Conservation (phyloP, 2,113 vertebrate genomes). For the Trogon surrucura region DNA sequence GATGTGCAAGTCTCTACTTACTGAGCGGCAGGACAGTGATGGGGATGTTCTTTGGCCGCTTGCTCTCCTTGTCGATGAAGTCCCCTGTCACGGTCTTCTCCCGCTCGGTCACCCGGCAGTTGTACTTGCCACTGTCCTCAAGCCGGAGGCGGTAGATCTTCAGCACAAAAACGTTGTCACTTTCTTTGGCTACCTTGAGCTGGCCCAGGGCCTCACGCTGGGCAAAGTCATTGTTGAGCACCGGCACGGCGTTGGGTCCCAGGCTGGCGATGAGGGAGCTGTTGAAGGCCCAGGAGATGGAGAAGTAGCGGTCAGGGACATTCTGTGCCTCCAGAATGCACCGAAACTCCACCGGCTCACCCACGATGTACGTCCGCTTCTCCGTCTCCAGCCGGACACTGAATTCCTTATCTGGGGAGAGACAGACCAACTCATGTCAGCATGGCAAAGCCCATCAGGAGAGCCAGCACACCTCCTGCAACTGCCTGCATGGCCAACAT, state of each 20-base stretch:
- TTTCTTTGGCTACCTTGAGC: constrained; percentile 91
- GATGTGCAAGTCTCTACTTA: constrained; percentile 78
- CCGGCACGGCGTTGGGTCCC: constrained; percentile 89
- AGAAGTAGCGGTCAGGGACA: constrained; percentile 92
- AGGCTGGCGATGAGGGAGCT: constrained; percentile 94
- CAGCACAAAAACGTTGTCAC: constrained; percentile 85
- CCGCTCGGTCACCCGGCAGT: constrained; percentile 93
- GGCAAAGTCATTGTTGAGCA: constrained; percentile 88
- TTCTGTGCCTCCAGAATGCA: constrained; percentile 96
- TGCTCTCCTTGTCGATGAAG: constrained; percentile 94
- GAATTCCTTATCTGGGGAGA: constrained; percentile 89
- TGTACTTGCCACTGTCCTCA: constrained; percentile 94
- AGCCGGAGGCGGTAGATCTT: constrained; percentile 90
- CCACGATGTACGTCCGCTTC: constrained; percentile 89
- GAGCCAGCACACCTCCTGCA: fast-evolving
- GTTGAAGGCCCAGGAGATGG: constrained; percentile 98
- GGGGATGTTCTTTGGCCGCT: constrained; percentile 93
- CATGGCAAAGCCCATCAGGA: not conserved
- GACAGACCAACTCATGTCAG: not conserved
- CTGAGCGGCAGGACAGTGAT: constrained; percentile 90
- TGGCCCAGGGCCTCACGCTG: constrained; percentile 88
- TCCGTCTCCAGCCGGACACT: constrained; percentile 93
- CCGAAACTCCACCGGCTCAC: constrained; percentile 91
- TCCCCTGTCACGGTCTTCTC: constrained; percentile 92
- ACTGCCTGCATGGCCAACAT: not conserved